Percentiles rank a stretch among this genome's conserved stretches.
Conservation (phyloP, 2,888 invertebrate species). For the Latrodectus elegans region DNA sequence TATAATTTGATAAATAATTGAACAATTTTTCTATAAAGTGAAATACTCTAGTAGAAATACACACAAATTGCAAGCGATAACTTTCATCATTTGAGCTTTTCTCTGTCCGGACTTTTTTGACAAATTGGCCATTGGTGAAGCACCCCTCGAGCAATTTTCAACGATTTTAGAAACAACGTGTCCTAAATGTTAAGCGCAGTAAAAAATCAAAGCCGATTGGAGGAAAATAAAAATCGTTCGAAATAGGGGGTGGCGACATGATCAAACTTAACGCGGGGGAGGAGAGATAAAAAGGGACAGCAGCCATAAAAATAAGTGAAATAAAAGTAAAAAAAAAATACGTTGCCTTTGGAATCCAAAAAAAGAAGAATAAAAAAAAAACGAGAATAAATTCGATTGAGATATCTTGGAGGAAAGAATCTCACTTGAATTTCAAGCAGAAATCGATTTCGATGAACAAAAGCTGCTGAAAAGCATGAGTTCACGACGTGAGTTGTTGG, state of each 20-base stretch:
- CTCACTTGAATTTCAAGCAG: conserved; percentile 68
- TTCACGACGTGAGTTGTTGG: conserved; percentile 52
- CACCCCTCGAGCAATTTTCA: conserved; percentile 24
- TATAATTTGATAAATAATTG: no score
- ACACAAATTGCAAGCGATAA: no score
- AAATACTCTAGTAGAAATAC: no score
- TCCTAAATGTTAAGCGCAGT: conserved; percentile 43
- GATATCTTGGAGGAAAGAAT: conserved; percentile 52
- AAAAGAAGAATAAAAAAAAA: conserved; percentile 1
- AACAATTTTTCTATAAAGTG: no score
- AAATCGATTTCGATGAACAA: conserved; percentile 59
- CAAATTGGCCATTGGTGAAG: no score
- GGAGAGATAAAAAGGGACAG: conserved; percentile 12
- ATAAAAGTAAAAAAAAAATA: conserved; percentile 12
- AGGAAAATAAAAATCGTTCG: conserved; percentile 52
- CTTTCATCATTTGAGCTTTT: not conserved
- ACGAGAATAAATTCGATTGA: conserved; percentile 58
- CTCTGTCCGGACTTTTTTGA: no score
- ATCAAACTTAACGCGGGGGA: conserved; percentile 24
- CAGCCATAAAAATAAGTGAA: conserved; percentile 36
- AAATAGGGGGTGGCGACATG: conserved; percentile 35
- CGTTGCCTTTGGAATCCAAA: conserved; percentile 11
- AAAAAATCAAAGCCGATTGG: conserved; percentile 61
- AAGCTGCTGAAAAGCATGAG: conserved; percentile 39
- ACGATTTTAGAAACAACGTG: conserved; percentile 50